phyloP scores from a whole-genome alignment of 2,888 invertebrate genomes.

The Copidosoma aretas region DNA sequence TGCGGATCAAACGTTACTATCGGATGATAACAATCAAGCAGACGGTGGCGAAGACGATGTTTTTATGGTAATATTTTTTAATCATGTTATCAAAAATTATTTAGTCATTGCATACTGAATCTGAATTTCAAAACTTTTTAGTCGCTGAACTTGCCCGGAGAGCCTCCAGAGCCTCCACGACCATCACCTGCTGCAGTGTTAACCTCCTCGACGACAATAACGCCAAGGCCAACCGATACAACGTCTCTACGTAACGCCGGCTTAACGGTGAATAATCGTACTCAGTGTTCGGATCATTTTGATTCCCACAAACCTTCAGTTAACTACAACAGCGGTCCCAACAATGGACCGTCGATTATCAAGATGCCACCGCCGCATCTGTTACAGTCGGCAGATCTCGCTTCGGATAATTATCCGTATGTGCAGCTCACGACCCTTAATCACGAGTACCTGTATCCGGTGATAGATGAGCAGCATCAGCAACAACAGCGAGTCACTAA shows the following conservation, averaged over 20 bases:
- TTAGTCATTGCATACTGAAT: neutral
- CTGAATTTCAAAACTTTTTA: constrained; percentile 56
- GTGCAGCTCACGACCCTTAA: constrained; percentile 80
- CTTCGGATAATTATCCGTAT: constrained; percentile 79
- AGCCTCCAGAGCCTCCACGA: constrained; percentile 77
- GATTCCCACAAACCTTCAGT: constrained; percentile 55
- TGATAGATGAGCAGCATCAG: constrained; percentile 65
- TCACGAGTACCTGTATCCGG: constrained; percentile 89
- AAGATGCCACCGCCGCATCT: constrained; percentile 47
- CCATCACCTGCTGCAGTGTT: constrained; percentile 48
- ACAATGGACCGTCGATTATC: constrained; percentile 46
- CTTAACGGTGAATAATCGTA: constrained; percentile 50
- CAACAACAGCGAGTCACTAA: constrained; percentile 52
- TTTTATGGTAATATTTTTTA: constrained; percentile 78
- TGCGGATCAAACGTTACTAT: constrained; percentile 72
- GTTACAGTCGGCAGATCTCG: constrained; percentile 51
- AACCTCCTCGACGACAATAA: neutral
- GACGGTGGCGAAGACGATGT: constrained; percentile 92
- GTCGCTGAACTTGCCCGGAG: constrained; percentile 86
- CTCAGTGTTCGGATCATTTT: constrained; percentile 53
- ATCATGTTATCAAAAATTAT: neutral
- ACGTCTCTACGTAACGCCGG: constrained; percentile 40
- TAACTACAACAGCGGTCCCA: constrained; percentile 48
- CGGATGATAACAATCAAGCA: constrained; percentile 69
- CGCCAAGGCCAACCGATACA: constrained; percentile 40